Base-by-base conservation (phyloP, 2,888 invertebrate species). In the Nemotelus pantherinus region DNA sequence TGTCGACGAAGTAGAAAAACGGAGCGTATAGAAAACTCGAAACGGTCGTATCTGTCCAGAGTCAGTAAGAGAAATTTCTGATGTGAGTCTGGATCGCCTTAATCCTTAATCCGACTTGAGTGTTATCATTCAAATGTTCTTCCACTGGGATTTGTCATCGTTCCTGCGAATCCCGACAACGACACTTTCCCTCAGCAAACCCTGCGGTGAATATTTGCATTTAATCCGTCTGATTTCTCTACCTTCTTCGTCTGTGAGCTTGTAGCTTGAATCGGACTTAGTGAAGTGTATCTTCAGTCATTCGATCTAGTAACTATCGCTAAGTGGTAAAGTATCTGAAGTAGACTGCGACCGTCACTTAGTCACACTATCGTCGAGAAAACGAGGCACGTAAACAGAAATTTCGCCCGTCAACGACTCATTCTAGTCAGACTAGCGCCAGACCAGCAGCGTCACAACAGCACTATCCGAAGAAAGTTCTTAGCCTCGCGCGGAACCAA, bases 51-150 rank as follows among this genome's bases (percentile, higher is more conserved):
- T 4, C 50, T 25, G 44, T 58, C 45, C 58, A 44, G 47, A 47
- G 58, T 47, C 45, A 57, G n/a, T 47, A 44, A 25, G 25, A 47
- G 25, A 45, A 72, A 57, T 50, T 57, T 58, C 9, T 25, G 10
- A 57, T 44, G 45, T 58, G 71, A 47, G 43, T 9, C 48, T 10
- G 43, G 47, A n/a, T 47, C 44, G 48, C 41, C 50, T 55, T 74
- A 74, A 74, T 74, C 74, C 74, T 60, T 74, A 74, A 74, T 74
- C 74, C 60, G 25, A 63, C 50, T 63, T 10, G 7, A 57, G 60
- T 47, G 50, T 50, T 70, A 70, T 70, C 55, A 55, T 10, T 6
- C 55, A 7, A 43, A 55, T 55, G 70, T 4, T 70, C 43, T 70
- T 41, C 55, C n/a, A 41, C 55, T 41, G 10, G 10, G 47, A 55